Conservation (phyloP, 2,797 vertebrate species). For the Adrianichthys oophorus region DNA sequence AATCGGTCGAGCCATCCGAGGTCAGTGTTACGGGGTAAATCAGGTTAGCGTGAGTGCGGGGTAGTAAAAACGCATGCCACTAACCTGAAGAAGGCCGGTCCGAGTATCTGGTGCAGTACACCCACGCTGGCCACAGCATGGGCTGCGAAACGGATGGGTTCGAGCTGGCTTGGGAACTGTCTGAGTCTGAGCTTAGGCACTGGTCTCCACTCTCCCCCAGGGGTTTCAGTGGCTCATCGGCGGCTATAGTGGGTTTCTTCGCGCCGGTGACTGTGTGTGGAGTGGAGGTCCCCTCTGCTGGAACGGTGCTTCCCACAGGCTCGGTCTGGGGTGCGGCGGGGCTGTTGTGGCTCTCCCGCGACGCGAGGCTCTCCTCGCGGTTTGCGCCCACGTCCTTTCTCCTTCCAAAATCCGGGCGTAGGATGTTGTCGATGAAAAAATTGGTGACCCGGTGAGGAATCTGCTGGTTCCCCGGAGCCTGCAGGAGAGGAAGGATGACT, state of each 20-base stretch:
- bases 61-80: conserved; percentile 33
- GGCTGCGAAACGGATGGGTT: conserved; percentile 79
- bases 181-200: conserved; percentile 95
- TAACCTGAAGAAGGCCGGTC: conserved; percentile 98
- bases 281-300: conserved; percentile 86
- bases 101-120: conserved; percentile 98
- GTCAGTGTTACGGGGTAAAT: conserved; percentile 76
- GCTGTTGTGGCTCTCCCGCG: conserved; percentile 72
- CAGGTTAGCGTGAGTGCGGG: conserved; percentile 56
- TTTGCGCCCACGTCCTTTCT: conserved; percentile 83
- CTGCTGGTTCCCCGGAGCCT: conserved; percentile 86
- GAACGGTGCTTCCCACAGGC: conserved; percentile 77
- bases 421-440: conserved; percentile 98
- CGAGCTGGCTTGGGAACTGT: conserved; percentile 93
- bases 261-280: conserved; percentile 78
- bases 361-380: conserved; percentile 70
- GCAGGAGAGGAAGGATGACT: conserved; percentile 82
- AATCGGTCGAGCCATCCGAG: conserved; percentile 73
- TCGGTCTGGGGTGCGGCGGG: conserved; percentile 75
- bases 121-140: conserved; percentile 98
- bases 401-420: conserved; percentile 92
- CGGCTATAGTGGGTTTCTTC: conserved; percentile 80
- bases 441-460: conserved; percentile 93
- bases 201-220: conserved; percentile 85
- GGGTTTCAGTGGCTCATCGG: conserved; percentile 84